phyloP scores from a whole-genome alignment of 1,140 invertebrate genomes.

The Plodia interpunctella region DNA sequence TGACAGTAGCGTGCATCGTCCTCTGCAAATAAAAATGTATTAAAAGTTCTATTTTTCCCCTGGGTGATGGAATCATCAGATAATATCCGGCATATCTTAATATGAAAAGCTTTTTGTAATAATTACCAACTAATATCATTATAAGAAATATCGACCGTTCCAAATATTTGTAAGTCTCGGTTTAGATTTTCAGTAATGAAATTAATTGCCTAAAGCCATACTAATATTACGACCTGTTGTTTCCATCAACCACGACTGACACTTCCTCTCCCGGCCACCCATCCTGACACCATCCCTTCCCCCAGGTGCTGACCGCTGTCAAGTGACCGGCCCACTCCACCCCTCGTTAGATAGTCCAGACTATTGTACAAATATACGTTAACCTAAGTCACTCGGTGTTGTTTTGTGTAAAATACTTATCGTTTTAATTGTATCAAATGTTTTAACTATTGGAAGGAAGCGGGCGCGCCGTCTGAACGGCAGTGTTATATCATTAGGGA shows the following conservation, averaged over 20 bases:
- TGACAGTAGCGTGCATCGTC: not conserved
- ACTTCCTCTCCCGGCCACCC: slow-evolving; percentile 8
- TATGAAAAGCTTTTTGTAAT: too few relatives aligned
- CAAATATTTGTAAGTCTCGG: too few relatives aligned
- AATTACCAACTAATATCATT: too few relatives aligned
- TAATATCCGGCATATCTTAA: too few relatives aligned
- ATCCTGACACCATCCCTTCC: slow-evolving; percentile 11
- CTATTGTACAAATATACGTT: slow-evolving; percentile 28
- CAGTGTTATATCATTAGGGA: slow-evolving; percentile 6
- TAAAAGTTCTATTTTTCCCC: not conserved
- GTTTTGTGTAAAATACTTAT: slow-evolving; percentile 7
- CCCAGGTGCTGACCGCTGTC: slow-evolving; percentile 30
- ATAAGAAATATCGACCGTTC: too few relatives aligned
- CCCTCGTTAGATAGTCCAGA: slow-evolving; percentile 4
- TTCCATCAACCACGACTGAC: not conserved
- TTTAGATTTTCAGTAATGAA: too few relatives aligned
- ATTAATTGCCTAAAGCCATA: not conserved
- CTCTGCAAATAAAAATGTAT: too few relatives aligned
- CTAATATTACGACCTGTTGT: too few relatives aligned
- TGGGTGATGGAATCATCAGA: not conserved
- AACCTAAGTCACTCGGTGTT: slow-evolving; percentile 6
- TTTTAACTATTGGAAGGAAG: slow-evolving; percentile 4
- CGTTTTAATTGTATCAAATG: slow-evolving; percentile 4
- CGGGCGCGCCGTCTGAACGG: not conserved
- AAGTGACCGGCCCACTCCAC: slow-evolving; percentile 15